Evolutionary conservation across 2,888 invertebrate species (phyloP), one percentile per base, ranked within the genome.

Genomic region (Xanthia icteritia): DNA sequence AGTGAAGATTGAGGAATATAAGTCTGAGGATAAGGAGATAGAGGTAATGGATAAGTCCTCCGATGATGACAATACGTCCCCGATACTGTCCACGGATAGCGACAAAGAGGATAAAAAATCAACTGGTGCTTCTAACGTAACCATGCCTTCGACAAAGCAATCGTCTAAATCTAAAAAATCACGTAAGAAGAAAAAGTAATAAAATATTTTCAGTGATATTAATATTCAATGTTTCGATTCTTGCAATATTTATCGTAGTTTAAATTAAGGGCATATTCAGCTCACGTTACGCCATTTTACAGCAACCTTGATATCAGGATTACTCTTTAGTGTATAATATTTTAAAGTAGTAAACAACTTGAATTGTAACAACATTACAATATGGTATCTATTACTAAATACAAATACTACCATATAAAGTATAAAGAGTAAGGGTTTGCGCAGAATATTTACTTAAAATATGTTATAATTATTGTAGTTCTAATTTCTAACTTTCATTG

Each of bases 121-220:
- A 75, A 91, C 90, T 88, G 94, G 95, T 91, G 92, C 95, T 87
- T 93, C 94, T 79, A 94, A 92, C 84, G 84, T 93, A 81, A 90
- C 92, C 72, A 90, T 94, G 89, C 93, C 95, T 88, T 93, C 92
- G 69, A 89, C 93, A 87, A 96, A 96, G 91, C 95, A 94, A 93
- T 94, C 95, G 60, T 90, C 93, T 84, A 96, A 96, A 84, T 95
- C 97, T 90, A 97, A 97, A 91, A 97, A 97, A 91, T 95, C 97
- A 72, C 97, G 97, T 91, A 97, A 97, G 91, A 97, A 97, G 95
- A 97, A 97, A 91, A 97, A 97, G 94, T 97, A 97, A 96, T 91
- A 89, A 88, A 90, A 91, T 92, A 94, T 94, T 93, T 94, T 94
- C 93, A 93, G 75, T 78, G 79, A 89, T 82, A 86, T 86, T 90